phyloP scores from a whole-genome alignment of 2,113 vertebrate species.

The Glareola pratincola region DNA sequence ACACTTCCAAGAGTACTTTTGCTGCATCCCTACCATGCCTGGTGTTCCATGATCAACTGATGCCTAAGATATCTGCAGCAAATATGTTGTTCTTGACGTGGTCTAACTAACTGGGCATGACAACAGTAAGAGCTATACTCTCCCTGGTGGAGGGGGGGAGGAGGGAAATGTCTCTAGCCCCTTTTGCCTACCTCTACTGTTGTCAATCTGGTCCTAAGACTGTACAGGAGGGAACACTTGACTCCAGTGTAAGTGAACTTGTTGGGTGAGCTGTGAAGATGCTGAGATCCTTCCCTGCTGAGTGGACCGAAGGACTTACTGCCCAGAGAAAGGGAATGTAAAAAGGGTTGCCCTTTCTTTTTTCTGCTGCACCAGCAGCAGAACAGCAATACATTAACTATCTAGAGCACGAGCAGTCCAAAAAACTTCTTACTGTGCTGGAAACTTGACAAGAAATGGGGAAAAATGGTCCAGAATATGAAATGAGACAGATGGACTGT shows the following conservation, averaged over 20 bases:
- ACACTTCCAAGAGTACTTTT: neutral
- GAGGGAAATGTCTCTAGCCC: accelerated
- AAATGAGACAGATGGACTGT: constrained; percentile 11
- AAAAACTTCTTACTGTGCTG: constrained; percentile 6
- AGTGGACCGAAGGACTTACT: neutral
- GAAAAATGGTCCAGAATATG: constrained; percentile 11
- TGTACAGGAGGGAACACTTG: neutral
- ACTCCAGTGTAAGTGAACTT: neutral
- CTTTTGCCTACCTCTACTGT: neutral
- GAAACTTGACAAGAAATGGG: neutral
- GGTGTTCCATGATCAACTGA: neutral
- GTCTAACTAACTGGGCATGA: neutral
- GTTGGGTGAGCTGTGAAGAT: neutral
- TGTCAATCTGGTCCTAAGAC: neutral
- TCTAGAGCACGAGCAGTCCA: neutral
- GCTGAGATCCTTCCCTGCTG: neutral
- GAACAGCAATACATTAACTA: neutral
- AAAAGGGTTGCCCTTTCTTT: neutral
- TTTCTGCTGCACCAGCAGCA: neutral
- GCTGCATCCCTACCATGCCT: neutral
- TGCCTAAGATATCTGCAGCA: neutral
- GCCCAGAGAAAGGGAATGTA: neutral
- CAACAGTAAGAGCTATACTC: neutral
- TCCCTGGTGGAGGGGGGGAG: neutral
- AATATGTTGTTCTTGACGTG: neutral